Evolutionary conservation across 2,888 invertebrate genomes (phyloP).

Genomic region (Synergus laeviventris): DNA sequence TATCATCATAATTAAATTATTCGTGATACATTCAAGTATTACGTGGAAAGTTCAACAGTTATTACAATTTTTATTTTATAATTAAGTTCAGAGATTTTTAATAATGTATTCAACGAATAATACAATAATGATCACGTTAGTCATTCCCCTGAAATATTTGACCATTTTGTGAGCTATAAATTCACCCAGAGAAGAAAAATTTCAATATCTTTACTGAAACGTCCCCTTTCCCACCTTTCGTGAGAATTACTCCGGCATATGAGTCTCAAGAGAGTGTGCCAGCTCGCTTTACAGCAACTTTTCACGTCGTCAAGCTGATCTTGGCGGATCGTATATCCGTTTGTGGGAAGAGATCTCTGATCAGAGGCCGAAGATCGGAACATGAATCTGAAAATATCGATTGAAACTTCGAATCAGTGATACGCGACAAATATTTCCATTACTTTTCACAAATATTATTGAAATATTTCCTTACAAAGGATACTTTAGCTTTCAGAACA

Average conservation of each 20-base stretch:
- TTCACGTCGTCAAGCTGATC: constrained; percentile 50
- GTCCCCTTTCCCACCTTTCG: constrained; percentile 43
- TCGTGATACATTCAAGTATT: too few species aligned
- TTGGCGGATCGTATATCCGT: constrained; percentile 46
- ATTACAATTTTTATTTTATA: too few species aligned
- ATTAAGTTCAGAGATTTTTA: too few species aligned
- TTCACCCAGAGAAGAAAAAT: neutral
- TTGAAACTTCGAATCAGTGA: neutral
- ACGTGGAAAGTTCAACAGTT: too few species aligned
- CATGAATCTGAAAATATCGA: neutral
- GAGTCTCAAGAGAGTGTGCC: constrained; percentile 52
- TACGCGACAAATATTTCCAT: neutral
- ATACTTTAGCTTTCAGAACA: neutral
- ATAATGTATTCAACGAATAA: neutral
- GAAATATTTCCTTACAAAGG: neutral
- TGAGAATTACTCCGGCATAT: constrained; percentile 53
- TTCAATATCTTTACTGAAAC: constrained; percentile 37
- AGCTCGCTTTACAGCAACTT: constrained; percentile 42
- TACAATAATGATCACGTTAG: neutral
- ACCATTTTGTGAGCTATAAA: constrained; percentile 2
- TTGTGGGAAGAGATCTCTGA: constrained; percentile 44
- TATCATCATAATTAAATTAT: too few species aligned
- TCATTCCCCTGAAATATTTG: neutral
- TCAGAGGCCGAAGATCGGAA: neutral
- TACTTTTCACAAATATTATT: neutral